Evolutionary conservation across 2,888 invertebrate species (phyloP).

Genomic region (Linyphia triangularis): DNA sequence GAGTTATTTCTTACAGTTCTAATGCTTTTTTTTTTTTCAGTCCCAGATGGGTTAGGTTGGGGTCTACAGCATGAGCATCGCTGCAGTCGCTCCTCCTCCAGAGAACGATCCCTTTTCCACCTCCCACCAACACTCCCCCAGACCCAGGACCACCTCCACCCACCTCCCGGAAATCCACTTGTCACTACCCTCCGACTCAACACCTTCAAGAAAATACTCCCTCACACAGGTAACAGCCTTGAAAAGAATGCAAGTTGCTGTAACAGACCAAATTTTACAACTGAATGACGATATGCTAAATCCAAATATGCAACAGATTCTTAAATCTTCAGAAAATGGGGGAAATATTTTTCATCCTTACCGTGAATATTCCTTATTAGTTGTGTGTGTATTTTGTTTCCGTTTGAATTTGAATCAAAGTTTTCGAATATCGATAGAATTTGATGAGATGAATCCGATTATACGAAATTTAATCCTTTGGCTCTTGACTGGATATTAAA

Average conservation of each 20-base stretch:
- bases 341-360: too few species aligned
- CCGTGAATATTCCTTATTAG: too few species aligned
- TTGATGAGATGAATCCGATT: too few species aligned
- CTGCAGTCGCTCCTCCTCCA: conserved; percentile 17
- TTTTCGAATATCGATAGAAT: too few species aligned
- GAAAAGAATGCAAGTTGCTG: too few species aligned
- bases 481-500: too few species aligned
- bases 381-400: too few species aligned
- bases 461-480: too few species aligned
- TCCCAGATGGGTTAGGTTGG: conserved; percentile 65
- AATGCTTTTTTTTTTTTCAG: neutral
- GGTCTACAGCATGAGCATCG: conserved; percentile 44
- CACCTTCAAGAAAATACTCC: neutral
- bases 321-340: too few species aligned
- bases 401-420: too few species aligned
- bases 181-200: neutral
- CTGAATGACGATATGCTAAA: too few species aligned
- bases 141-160: conserved; percentile 12
- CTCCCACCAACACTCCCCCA: conserved; percentile 11
- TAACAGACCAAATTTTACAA: too few species aligned
- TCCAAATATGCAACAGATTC: neutral
- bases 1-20: neutral
- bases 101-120: conserved; percentile 16
- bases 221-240: conserved; percentile 25
- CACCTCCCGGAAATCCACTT: conserved; percentile 10